Evolutionary conservation across 2,797 vertebrate species (phyloP), one percentile per base, ranked within the genome.

Genomic region (Labroides dimidiatus): DNA sequence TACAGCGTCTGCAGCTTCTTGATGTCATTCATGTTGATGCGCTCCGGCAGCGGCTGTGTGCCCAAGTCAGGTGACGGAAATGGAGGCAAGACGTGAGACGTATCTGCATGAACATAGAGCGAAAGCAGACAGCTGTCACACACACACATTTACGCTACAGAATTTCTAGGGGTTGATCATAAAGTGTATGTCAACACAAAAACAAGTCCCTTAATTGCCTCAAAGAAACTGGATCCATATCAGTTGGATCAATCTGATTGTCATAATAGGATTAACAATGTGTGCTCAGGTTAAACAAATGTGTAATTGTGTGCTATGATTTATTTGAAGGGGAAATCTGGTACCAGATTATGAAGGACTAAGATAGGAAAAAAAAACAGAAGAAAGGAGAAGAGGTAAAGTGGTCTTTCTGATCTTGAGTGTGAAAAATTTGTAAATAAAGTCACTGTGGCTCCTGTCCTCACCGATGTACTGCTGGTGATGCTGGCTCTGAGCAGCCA

Each of bases 401-500:
- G n/a, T 54, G 1, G 24, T 19, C 27, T 27, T 27, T 27, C 6
- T 27, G 3, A 27, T 33, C 30, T 33, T 33, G 30, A 33, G 30
- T 33, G 7, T 33, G 4, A 33, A 8, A 33, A 4, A 33, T 33
- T 33, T 33, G 30, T 33, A 33, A 33, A 33, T 33, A 33, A 33
- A 33, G 5, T 9, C 4, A 33, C 8, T 33, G 30, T 33, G 30
- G 30, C 4, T 1, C 30, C 30, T 8, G 30, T 8, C 30, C 30
- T 94, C 91, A 99, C 98, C 96, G 30, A 99, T 97, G 91, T 97
- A 99, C 78, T 99, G 98, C 91, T 98, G 97, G 87, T 99, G 98
- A 64, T 98, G 97, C 63, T 99, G 98, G 81, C 96, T 97, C 82
- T 99, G 98, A 5, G 96, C 94, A 0, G 96, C 96, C 51, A 96